Evolutionary conservation across 2,113 vertebrate species (phyloP).

Genomic region (Circaetus gallicus): DNA sequence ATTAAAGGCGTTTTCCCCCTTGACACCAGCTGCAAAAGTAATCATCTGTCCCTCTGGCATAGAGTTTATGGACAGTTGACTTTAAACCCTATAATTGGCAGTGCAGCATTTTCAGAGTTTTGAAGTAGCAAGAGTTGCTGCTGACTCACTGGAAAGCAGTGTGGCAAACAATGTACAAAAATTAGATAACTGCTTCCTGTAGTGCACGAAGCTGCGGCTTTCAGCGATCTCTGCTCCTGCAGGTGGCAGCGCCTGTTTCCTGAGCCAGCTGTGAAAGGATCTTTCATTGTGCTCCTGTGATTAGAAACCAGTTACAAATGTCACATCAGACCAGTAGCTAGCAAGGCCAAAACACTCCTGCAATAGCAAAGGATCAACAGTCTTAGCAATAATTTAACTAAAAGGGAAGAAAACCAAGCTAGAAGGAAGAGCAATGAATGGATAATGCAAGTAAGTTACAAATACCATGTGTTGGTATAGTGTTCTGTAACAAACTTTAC

Average conservation of each 20-base stretch:
- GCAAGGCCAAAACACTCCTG: not conserved
- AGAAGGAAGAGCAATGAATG: not conserved
- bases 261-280: not conserved
- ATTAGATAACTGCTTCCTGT: not conserved
- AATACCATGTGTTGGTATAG: not conserved
- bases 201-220: not conserved
- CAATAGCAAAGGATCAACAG: not conserved
- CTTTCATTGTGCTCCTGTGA: too few species aligned
- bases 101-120: not conserved
- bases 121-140: not conserved
- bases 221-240: not conserved
- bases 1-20: not conserved
- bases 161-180: not conserved
- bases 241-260: not conserved
- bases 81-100: not conserved
- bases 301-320: not conserved
- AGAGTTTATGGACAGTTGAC: not conserved
- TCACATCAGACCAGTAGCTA: not conserved
- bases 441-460: not conserved
- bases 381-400: not conserved
- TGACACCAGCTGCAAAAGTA: not conserved
- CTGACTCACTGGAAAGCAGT: not conserved
- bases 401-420: not conserved
- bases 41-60: not conserved
- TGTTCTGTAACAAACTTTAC: not conserved